Evolutionary conservation across 2,797 vertebrate species (phyloP), one percentile per base, ranked within the genome.

Genomic region (Prionace glauca): DNA sequence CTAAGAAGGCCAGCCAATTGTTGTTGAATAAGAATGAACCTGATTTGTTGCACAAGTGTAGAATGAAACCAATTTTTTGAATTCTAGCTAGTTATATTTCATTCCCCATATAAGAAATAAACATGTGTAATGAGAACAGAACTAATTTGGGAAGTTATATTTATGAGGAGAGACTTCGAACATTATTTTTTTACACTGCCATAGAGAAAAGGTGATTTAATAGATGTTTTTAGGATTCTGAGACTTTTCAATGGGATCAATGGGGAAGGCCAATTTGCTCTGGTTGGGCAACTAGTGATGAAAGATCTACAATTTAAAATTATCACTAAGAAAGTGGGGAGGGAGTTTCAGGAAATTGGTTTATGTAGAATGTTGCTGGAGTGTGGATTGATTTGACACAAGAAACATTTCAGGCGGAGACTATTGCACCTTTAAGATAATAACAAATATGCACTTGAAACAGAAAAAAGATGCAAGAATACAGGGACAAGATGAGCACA

Each of bases 71-170:
- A 69, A 67, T 69, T 69, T 18, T n/a, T 92, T 69, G n/a, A 41
- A 92, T 65, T 41, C n/a, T 69, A 69, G 90, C 90, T 92, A 24
- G 62, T 92, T 24, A 67, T 92, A 92, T 69, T 92, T 92, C 90
- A 92, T 41, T 69, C 36, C 90, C n/a, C 18, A 24, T 69, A 18
- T 92, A 41, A 92, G 8, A 32, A 69, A 92, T 67, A 67, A 92
- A n/a, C n/a, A 92, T 36, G 62, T 92, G 22, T 92, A 92, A 92
- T 92, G 65, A 92, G 90, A 62, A 3, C 65, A 67, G 36, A 92
- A 92, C n/a, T 41, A 69, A 41, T 92, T 92, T 69, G n/a, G 36
- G 62, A 69, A 69, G 65, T n/a, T 69, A 69, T 69, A 92, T 92
- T 92, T 92, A 92, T 92, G 62, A 92, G 90, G 90, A 92, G 90